phyloP scores from a whole-genome alignment of 2,888 invertebrate species.

The Apoda limacodes region DNA sequence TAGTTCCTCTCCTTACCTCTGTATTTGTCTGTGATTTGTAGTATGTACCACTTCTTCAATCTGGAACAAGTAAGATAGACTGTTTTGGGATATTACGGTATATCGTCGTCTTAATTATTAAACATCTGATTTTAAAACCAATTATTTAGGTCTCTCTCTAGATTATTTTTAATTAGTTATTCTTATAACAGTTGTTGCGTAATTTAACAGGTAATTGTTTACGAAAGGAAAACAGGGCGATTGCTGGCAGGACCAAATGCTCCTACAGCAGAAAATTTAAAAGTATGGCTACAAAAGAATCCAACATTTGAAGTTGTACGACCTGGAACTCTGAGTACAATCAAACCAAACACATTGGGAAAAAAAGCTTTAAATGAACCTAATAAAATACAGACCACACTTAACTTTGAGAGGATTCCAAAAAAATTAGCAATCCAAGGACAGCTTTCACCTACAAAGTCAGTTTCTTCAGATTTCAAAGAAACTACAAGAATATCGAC shows the following conservation, averaged over 20 bases:
- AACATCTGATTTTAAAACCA: too few relatives aligned
- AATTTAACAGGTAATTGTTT: conserved; percentile 78
- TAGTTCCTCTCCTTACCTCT: too few relatives aligned
- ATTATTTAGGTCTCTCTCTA: conserved; percentile 1
- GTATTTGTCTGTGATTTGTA: too few relatives aligned
- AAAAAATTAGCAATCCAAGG: conserved; percentile 34
- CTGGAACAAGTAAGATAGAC: too few relatives aligned
- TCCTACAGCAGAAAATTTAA: conserved; percentile 83
- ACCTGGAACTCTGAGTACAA: conserved; percentile 68
- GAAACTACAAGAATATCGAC: conserved; percentile 27
- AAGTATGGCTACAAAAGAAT: conserved; percentile 87
- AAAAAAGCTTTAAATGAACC: conserved; percentile 37
- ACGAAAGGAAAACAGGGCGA: conserved; percentile 83
- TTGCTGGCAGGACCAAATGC: conserved; percentile 82
- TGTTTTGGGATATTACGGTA: too few relatives aligned
- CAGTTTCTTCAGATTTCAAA: conserved; percentile 28
- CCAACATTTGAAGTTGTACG: conserved; percentile 89
- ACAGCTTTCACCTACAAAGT: conserved; percentile 21
- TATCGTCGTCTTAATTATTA: too few relatives aligned
- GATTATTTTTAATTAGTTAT: conserved; percentile 1
- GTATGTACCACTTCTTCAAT: too few relatives aligned
- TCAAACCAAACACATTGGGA: conserved; percentile 41
- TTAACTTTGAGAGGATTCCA: conserved; percentile 56
- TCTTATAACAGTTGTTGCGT: too few relatives aligned
- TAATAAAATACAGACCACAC: conserved; percentile 56